Evolutionary conservation across 2,113 vertebrate species (phyloP), one percentile per base, ranked within the genome.

Genomic region (Leptodactylus fuscus): DNA sequence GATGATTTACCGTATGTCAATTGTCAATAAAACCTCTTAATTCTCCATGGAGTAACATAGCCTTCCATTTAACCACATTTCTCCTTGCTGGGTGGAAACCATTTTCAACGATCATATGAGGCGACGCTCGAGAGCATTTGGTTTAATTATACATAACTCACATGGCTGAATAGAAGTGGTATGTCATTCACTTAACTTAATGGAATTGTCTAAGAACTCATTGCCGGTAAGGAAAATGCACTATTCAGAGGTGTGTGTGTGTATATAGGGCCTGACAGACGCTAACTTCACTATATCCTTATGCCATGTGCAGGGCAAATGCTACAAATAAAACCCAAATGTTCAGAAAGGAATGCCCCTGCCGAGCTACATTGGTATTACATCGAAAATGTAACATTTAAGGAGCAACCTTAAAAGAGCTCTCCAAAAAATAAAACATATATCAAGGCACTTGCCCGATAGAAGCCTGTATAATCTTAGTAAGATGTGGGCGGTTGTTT

Each of bases 111-210:
- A 55, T 79, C 44, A 79, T 70, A 75, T 55, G 62, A 85, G 83
- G 75, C 44, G 60, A 85, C 73, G 55, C 41, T 70, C 5, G 24
- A 55, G 34, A 79, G 48, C 60, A 70, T 79, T 85, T 69, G 62
- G 60, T 70, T 85, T 85, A 85, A 85, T 85, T 85, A 85, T 85
- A 85, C 41, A 85, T 85, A 85, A 79, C 58, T 32, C 62, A 41
- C 58, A 44, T 44, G 74, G 18, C 15, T 78, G 74, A 79, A 36
- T 51, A 34, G 75, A 48, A 85, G 75, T 79, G 83, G 58, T 62
- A 44, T 79, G 83, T 79, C 75, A 69, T 70, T 85, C 75, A 85
- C 75, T 85, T 76, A 51, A 49, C 73, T 46, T 85, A 85, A 85
- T 85, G 75, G 83, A 85, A 85, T 51, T 69, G 74, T 53, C 62